phyloP scores from a whole-genome alignment of 2,797 vertebrate species.

The Aeoliscus strigatus region DNA sequence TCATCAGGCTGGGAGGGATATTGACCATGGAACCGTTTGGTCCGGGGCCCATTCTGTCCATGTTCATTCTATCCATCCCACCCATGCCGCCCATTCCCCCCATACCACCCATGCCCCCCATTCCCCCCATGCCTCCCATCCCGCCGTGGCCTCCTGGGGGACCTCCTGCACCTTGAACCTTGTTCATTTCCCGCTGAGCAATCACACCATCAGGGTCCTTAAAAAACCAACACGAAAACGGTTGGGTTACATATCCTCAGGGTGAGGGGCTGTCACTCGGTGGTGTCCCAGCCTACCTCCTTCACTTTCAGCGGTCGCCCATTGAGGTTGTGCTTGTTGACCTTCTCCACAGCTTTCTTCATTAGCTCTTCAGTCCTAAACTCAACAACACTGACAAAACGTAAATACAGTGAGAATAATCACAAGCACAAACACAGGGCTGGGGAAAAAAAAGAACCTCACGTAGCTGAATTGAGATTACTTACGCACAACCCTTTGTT shows the following conservation, averaged over 20 bases:
- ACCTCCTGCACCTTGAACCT: slow-evolving; percentile 68
- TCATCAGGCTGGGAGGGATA: slow-evolving; percentile 91
- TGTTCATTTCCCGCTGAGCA: slow-evolving; percentile 87
- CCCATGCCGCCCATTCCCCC: slow-evolving; percentile 64
- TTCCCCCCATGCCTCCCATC: slow-evolving; percentile 66
- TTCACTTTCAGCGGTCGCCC: slow-evolving; percentile 96
- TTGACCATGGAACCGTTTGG: slow-evolving; percentile 82
- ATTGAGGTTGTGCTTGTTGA: slow-evolving; percentile 94
- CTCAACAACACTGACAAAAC: slow-evolving; percentile 87
- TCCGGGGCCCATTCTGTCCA: slow-evolving; percentile 84
- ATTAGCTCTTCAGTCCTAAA: slow-evolving; percentile 98
- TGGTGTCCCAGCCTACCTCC: slow-evolving; percentile 74
- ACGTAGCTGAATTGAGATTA: slow-evolving; percentile 48
- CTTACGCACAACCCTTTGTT: slow-evolving; percentile 97
- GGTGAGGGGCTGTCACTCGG: background rate
- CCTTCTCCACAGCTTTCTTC: slow-evolving; percentile 96
- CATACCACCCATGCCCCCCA: slow-evolving; percentile 64
- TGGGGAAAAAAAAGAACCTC: too few species aligned
- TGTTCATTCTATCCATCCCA: slow-evolving; percentile 70
- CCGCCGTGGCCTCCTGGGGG: slow-evolving; percentile 69
- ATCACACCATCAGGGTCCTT: slow-evolving; percentile 92
- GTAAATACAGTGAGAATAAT: slow-evolving; percentile 9
- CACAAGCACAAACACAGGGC: background rate
- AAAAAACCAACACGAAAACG: too few species aligned
- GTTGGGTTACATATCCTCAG: background rate